Evolutionary conservation across 2,113 vertebrate species (phyloP).

Genomic region (Sapajus apella): DNA sequence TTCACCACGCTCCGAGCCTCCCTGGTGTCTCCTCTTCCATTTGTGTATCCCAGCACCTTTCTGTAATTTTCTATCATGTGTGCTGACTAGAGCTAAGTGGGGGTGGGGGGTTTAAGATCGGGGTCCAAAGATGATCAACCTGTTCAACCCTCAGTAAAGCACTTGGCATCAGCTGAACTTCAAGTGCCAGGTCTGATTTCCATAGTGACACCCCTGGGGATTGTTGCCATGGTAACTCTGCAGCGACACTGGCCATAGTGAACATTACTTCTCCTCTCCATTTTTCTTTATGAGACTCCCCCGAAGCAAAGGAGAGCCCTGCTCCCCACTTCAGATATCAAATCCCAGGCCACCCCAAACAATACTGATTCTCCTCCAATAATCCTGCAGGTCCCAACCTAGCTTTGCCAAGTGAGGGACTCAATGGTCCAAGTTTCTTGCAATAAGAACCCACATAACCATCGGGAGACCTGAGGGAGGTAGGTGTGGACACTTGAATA

Average conservation of each 20-base stretch:
- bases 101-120: not conserved
- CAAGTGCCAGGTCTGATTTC: conserved; percentile 50
- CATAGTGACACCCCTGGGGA: conserved; percentile 65
- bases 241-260: conserved; percentile 45
- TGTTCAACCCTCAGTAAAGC: conserved; percentile 33
- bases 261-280: conserved; percentile 36
- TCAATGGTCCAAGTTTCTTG: not conserved
- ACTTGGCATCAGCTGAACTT: conserved; percentile 47
- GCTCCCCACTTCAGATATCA: not conserved
- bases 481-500: not conserved
- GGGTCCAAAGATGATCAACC: not conserved
- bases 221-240: conserved; percentile 62
- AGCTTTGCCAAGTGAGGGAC: conserved; percentile 3
- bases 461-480: not conserved
- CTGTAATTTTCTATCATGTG: not conserved
- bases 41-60: not conserved
- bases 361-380: not conserved
- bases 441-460: conserved; percentile 28
- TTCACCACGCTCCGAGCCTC: not conserved
- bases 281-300: conserved; percentile 13
- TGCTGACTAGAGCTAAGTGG: not conserved
- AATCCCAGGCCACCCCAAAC: not conserved
- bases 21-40: not conserved
- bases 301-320: conserved; percentile 28
- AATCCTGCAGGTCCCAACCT: not conserved